phyloP scores from a whole-genome alignment of 2,113 vertebrate genomes.

The Pluvianellus socialis region DNA sequence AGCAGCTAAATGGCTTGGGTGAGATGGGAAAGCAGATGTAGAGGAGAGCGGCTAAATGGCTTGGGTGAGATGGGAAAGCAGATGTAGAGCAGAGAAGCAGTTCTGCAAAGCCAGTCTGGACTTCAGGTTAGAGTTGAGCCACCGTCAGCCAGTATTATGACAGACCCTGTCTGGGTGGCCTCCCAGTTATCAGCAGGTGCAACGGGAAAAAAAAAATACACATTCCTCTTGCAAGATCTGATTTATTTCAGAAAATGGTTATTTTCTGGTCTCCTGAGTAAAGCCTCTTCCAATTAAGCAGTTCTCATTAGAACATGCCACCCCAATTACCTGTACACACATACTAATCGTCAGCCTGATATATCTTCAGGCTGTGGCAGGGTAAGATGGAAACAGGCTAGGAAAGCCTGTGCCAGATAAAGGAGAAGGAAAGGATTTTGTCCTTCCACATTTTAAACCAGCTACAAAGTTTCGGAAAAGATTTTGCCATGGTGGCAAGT shows the following conservation, averaged over 20 bases:
- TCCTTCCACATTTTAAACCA: neutral
- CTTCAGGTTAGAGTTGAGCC: neutral
- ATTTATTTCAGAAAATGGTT: neutral
- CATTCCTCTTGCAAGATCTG: neutral
- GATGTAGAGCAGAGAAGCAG: neutral
- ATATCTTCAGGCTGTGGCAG: neutral
- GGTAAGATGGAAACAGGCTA: rapidly evolving
- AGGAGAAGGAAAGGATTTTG: neutral
- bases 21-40: conserved; percentile 3
- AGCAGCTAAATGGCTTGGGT: neutral
- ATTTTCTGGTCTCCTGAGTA: neutral
- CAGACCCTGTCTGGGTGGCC: neutral
- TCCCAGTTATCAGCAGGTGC: neutral
- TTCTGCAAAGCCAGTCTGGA: neutral
- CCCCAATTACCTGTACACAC: neutral
- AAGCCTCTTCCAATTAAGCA: neutral
- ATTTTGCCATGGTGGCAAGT: neutral
- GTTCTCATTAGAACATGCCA: neutral
- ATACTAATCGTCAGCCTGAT: neutral
- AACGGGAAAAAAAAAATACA: neutral
- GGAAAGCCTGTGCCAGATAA: neutral
- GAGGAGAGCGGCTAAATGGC: neutral
- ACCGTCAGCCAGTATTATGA: neutral
- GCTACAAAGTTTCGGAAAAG: neutral
- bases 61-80: conserved; percentile 5